Evolutionary conservation across 2,113 vertebrate genomes (phyloP).

Genomic region (Hyla sarda): DNA sequence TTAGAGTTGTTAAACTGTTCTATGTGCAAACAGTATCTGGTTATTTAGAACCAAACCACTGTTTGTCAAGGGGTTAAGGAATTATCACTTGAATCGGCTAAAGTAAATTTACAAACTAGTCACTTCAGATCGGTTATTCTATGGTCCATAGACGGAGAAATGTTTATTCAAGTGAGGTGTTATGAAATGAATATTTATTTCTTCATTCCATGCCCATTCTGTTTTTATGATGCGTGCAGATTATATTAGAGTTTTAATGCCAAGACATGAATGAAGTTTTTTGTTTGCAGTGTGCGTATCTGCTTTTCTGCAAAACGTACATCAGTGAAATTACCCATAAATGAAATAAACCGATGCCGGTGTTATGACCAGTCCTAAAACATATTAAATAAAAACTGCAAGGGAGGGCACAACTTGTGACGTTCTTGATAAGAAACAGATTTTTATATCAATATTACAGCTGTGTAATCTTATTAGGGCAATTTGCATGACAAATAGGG

Average conservation of each 20-base stretch:
- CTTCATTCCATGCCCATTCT: background rate
- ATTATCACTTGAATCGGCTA: background rate
- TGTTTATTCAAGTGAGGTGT: background rate
- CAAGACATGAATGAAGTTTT: background rate
- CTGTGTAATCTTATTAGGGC: background rate
- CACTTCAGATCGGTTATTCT: background rate
- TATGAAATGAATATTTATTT: background rate
- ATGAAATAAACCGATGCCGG: conserved; percentile 7
- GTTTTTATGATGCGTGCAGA: conserved; percentile 1
- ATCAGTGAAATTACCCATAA: conserved; percentile 13
- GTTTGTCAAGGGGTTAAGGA: too few species aligned
- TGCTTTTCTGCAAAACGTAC: background rate
- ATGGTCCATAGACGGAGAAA: background rate
- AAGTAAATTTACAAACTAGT: background rate
- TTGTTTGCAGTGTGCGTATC: background rate
- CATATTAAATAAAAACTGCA: background rate
- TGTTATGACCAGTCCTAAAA: conserved; percentile 7
- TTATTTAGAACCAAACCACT: too few species aligned
- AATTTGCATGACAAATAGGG: too few species aligned
- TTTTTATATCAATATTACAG: background rate
- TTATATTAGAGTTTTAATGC: conserved; percentile 25
- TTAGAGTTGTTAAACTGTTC: too few species aligned
- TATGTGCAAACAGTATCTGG: too few species aligned
- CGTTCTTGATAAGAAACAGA: background rate
- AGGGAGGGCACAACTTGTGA: background rate